phyloP scores from a whole-genome alignment of 2,797 vertebrate genomes.

The Heteromormyrus szaboi region DNA sequence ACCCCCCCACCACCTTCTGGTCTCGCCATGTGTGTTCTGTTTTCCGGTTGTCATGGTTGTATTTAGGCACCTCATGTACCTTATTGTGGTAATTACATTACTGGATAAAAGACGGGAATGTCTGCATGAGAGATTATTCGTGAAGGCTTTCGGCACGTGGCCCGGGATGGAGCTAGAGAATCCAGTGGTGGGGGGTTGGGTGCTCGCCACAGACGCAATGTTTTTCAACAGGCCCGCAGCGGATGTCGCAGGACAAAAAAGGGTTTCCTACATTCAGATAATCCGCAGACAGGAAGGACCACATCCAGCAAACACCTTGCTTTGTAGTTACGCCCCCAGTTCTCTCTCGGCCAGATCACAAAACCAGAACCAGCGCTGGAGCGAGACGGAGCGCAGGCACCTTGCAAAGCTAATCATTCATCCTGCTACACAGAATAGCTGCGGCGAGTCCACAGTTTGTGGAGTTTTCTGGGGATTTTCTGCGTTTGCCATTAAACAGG shows the following conservation, averaged over 20 bases:
- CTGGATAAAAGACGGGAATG: neutral
- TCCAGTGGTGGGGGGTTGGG: neutral
- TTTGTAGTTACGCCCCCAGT: neutral
- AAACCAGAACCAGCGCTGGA: neutral
- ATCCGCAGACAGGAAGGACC: neutral
- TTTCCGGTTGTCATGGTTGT: neutral
- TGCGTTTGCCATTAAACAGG: slow-evolving; percentile 8
- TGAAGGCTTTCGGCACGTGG: neutral
- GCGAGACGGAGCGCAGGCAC: neutral
- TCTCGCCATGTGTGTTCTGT: neutral
- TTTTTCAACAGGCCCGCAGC: neutral
- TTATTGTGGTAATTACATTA: neutral
- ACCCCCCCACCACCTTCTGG: neutral
- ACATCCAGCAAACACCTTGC: neutral
- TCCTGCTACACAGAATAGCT: neutral
- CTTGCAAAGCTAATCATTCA: slow-evolving; percentile 6
- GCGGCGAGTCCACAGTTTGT: neutral
- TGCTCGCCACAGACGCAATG: neutral
- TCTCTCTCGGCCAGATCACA: neutral
- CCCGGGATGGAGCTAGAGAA: neutral
- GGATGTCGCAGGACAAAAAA: neutral
- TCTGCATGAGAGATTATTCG: neutral
- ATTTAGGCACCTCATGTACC: neutral
- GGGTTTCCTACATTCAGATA: neutral
- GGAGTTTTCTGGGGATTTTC: neutral